phyloP scores from a whole-genome alignment of 2,888 invertebrate species.

The Coleophora deauratella region DNA sequence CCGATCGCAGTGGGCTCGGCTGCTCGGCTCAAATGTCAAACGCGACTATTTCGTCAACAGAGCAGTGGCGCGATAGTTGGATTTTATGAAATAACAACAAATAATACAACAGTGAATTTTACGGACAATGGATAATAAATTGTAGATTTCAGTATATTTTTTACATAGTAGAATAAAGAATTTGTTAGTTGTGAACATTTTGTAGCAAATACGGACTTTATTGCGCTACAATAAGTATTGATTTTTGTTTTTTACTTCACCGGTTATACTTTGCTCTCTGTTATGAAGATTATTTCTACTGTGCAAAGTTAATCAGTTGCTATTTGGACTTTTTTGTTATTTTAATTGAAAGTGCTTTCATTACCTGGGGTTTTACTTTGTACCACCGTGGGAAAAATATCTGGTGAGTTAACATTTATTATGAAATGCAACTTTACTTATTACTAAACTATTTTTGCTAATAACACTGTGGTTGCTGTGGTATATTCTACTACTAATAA shows the following conservation, averaged over 20 bases:
- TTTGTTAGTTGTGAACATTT: slow-evolving; percentile 41
- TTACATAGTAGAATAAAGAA: slow-evolving; percentile 37
- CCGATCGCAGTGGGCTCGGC: slow-evolving; percentile 76
- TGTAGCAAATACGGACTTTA: slow-evolving; percentile 37
- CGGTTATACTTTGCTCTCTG: slow-evolving; percentile 46
- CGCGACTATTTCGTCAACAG: slow-evolving; percentile 76
- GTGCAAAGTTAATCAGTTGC: no score
- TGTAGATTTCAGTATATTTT: slow-evolving; percentile 48
- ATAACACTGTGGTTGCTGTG: no score
- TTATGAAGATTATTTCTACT: slow-evolving; percentile 46
- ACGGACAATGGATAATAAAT: slow-evolving; percentile 60
- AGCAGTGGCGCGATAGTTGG: slow-evolving; percentile 71
- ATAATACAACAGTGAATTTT: slow-evolving; percentile 53
- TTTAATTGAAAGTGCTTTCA: slow-evolving; percentile 15
- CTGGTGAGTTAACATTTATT: slow-evolving; percentile 38
- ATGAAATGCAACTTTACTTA: no score
- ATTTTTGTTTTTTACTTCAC: slow-evolving; percentile 67
- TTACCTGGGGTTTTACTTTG: slow-evolving; percentile 15
- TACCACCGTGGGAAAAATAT: slow-evolving; percentile 49
- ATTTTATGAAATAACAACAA: slow-evolving; percentile 70
- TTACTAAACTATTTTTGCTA: no score
- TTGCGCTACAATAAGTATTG: slow-evolving; percentile 57
- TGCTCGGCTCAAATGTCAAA: slow-evolving; percentile 80
- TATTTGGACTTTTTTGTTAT: no score
- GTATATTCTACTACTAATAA: neutral